These are phyloP conservation scores for Antidorcas marsupialis DNA, from an alignment of 2,113 vertebrate genomes.

Conservation along the genomic window DNA sequence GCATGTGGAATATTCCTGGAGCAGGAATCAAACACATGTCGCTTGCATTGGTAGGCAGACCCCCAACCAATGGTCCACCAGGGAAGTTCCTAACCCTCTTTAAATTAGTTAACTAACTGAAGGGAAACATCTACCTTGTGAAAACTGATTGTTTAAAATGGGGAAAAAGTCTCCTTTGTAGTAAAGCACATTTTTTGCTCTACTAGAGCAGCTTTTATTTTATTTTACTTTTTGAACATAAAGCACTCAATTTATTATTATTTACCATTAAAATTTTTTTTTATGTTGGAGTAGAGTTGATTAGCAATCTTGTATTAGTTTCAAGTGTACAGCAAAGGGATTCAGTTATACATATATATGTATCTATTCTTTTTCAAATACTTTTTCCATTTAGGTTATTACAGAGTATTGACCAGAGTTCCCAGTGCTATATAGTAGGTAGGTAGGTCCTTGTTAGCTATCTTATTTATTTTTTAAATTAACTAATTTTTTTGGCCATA, in stretches of 20 bases:
- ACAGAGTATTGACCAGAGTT: background rate
- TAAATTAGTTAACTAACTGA: background rate
- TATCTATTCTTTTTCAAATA: background rate
- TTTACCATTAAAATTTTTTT: background rate
- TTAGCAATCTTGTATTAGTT: background rate
- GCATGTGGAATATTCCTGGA: background rate
- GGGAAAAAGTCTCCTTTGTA: background rate
- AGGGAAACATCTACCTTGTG: background rate
- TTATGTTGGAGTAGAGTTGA: background rate
- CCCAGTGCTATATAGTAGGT: background rate
- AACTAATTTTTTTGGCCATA: background rate
- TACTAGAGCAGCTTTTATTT: background rate
- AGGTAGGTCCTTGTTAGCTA: background rate
- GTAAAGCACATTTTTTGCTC: background rate
- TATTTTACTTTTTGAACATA: background rate
- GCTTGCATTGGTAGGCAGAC: background rate
- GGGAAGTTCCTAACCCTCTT: background rate
- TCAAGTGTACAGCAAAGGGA: background rate
- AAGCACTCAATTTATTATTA: background rate
- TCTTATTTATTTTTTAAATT: background rate
- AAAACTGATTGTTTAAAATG: background rate
- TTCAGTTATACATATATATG: background rate
- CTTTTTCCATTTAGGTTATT: background rate
- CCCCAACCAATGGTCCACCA: background rate
- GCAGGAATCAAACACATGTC: background rate